These are phyloP conservation scores for Ptychobarbus kaznakovi DNA, from an alignment of 2,797 vertebrate species.

Conservation along the genomic window DNA sequence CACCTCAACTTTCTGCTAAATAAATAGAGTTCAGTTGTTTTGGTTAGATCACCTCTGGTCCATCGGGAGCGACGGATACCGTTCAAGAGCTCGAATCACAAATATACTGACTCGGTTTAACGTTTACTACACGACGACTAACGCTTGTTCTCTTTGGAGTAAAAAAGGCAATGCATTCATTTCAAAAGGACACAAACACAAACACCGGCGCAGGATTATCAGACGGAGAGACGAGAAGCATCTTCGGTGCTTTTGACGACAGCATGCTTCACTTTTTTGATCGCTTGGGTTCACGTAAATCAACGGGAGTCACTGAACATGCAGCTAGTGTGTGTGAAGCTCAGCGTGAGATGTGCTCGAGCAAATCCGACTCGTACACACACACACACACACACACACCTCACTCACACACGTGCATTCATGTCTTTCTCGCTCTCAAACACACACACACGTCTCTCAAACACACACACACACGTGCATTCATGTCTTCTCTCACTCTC, in stretches of 20 bases:
- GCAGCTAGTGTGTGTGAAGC: slow-evolving; percentile 33
- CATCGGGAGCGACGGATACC: slow-evolving; percentile 29
- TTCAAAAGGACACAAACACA: slow-evolving; percentile 31
- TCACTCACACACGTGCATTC: too few relatives aligned
- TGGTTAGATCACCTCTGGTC: slow-evolving; percentile 53
- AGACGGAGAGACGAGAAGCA: not conserved
- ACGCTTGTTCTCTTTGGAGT: slow-evolving; percentile 46
- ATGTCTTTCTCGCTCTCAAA: too few relatives aligned
- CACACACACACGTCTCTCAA: too few relatives aligned
- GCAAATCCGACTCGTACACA: not conserved
- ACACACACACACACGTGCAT: not conserved
- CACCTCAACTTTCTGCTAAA: slow-evolving; percentile 78
- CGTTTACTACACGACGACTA: not conserved
- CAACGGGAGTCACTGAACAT: slow-evolving; percentile 32
- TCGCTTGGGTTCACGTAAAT: slow-evolving; percentile 43
- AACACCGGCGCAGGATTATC: slow-evolving; percentile 17
- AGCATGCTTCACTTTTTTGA: slow-evolving; percentile 55
- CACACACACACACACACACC: not conserved
- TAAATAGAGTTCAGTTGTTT: slow-evolving; percentile 78
- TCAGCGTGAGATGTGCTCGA: slow-evolving; percentile 50
- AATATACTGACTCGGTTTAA: not conserved
- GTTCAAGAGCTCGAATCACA: slow-evolving; percentile 28
- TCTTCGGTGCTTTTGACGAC: slow-evolving; percentile 22
- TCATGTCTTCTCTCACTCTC: too few relatives aligned
- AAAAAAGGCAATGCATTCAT: not conserved